Percentiles rank a stretch among this genome's conserved stretches.
phyloP scores from a whole-genome alignment of 2,113 vertebrate species.

The Cnemophilus loriae region DNA sequence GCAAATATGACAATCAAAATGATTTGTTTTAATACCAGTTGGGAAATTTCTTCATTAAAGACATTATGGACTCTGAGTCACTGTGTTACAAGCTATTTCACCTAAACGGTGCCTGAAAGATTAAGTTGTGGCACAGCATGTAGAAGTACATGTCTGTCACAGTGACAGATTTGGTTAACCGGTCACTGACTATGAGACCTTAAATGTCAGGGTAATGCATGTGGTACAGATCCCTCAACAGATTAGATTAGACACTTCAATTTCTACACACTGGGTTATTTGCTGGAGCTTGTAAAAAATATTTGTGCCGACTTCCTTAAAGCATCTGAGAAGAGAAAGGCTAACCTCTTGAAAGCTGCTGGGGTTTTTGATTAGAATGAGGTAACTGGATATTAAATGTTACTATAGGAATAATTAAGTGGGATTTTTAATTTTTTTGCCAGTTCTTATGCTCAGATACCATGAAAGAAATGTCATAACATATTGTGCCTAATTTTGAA shows the following conservation, averaged over 20 bases:
- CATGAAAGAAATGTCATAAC: not conserved
- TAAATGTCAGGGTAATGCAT: slow-evolving; percentile 45
- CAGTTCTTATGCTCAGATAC: not conserved
- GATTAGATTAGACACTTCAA: slow-evolving; percentile 50
- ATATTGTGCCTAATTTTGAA: not conserved
- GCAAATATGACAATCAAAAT: slow-evolving; percentile 12
- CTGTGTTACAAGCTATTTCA: not conserved
- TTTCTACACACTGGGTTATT: slow-evolving; percentile 5
- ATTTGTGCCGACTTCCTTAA: slow-evolving; percentile 7
- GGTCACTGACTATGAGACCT: slow-evolving; percentile 33
- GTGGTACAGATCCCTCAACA: slow-evolving; percentile 12
- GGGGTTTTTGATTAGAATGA: not conserved
- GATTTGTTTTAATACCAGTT: not conserved
- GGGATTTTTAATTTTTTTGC: not conserved
- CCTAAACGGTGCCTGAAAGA: not conserved
- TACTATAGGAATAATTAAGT: not conserved
- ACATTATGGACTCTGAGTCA: not conserved
- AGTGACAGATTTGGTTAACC: slow-evolving; percentile 49
- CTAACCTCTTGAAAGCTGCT: not conserved
- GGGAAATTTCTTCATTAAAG: not conserved
- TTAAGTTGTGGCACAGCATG: slow-evolving; percentile 16
- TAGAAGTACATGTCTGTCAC: slow-evolving; percentile 33
- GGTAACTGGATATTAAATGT: not conserved
- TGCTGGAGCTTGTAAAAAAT: slow-evolving; percentile 5
- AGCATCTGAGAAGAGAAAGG: slow-evolving; percentile 1